Evolutionary conservation across 2,888 invertebrate genomes (phyloP), one percentile per base, ranked within the genome.

Genomic region (Mactromeris polynyma): DNA sequence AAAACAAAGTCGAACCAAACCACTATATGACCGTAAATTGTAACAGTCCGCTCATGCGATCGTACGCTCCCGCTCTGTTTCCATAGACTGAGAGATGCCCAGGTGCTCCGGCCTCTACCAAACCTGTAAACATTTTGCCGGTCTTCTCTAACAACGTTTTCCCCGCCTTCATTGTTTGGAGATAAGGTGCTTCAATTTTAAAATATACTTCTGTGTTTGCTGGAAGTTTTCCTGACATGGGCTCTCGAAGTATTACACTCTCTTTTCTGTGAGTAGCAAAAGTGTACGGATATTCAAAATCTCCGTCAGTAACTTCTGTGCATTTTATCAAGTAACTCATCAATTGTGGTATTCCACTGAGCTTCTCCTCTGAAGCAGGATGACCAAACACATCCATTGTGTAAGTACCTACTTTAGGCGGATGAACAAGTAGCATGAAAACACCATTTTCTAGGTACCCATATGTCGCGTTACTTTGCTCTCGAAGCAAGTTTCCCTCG

Each of bases 311-410:
- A 21, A 84, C 81, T 19, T 86, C 78, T 7, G 79, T 84, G 31
- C 89, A 91, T 64, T 84, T 78, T 11, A 91, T 26, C 4, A 54
- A 46, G 54, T 91, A 91, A 26, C 77, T 80, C 81, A 89, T 83
- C 33, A 89, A 31, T 14, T 86, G 54, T 38, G 89, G 80, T 64
- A 87, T 40, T 11, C 26, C 64, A 38, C 73, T 51, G 36, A 26
- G n/a, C 26, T 42, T 82, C 11, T 40, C 81, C 2, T 78, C 83
- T 4, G 81, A 77, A 4, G 17, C 77, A 21, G 81, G 51, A 14
- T 84, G 69, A 11, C 88, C 89, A 82, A 89, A 91, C 38, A 91
- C 73, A 46, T 79, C 31, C 38, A 91, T 64, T 21, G 36, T 77
- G 80, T 84, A 91, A 6, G 81, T 88, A 4, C 91, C 91, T 7